Evolutionary conservation across 2,888 invertebrate genomes (phyloP), one percentile per base, ranked within the genome.

Genomic region (Euproctis similis): DNA sequence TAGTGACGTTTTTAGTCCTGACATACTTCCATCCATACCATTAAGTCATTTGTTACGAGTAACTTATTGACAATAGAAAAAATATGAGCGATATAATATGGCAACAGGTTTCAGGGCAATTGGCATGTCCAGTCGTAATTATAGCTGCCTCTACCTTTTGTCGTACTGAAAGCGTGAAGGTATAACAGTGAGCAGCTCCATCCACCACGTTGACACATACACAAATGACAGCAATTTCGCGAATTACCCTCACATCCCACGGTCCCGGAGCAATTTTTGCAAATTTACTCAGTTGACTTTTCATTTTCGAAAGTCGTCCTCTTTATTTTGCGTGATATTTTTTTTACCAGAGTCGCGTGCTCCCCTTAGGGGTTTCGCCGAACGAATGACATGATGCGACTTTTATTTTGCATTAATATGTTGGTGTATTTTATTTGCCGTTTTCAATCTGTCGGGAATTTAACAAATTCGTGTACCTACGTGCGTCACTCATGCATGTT

Each of bases 231-330:
- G 34, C 34, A 31, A 29, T 38, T 38, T 31, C 8, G 19, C 14
- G 26, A 31, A 34, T 34, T 14, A 30, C 12, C 16, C 8, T 16
- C 12, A 8, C 28, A 22, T 58, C 62, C 58, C 61, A 31, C n/a
- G 44, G 54, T 55, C 68, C 67, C 72, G 51, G 20, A 57, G 55
- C 71, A 73, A 69, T 74, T 69, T 73, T 64, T 56, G 49, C 59
- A 64, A 73, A 71, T 72, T 67, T 56, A 58, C 58, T 57, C 57
- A 43, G 66, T 66, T 63, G 60, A 59, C 53, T 61, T 59, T 63
- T 57, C 61, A 57, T 61, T 62, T 56, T 47, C 48, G 35, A 50
- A 59, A 47, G 54, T 53, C 8, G 11, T 20, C 34, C 27, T 31
- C 30, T 35, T 41, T 51, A 35, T 46, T 45, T 47, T 46, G 19